A percentile compares a stretch with the other conserved stretches of the same genome.
Evolutionary conservation across 2,888 invertebrate species (phyloP).

Genomic region (Andrena trimmerana): DNA sequence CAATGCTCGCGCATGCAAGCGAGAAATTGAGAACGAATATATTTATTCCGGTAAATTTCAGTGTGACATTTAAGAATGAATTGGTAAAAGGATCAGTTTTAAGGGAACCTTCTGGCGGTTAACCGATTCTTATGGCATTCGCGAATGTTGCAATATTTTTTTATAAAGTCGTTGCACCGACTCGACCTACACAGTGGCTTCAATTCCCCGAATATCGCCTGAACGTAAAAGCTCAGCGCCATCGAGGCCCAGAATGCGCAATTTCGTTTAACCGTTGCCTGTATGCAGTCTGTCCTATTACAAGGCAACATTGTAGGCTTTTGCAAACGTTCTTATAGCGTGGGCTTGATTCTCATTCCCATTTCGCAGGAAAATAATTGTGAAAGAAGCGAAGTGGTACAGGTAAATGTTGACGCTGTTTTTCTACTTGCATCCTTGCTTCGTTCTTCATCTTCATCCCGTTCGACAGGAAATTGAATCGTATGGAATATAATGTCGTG

Average conservation of each 20-base stretch:
- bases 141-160: not conserved
- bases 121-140: no score
- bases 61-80: not conserved
- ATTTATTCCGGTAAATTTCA: not conserved
- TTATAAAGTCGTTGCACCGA: not conserved
- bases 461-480: no score
- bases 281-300: slow-evolving; percentile 21
- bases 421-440: no score
- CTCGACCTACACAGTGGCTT: not conserved
- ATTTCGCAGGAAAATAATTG: not conserved
- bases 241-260: slow-evolving; percentile 3
- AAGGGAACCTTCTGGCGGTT: not conserved
- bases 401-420: no score
- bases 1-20: not conserved
- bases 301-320: not conserved
- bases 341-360: not conserved
- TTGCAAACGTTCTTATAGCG: not conserved
- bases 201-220: slow-evolving; percentile 3
- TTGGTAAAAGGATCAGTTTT: not conserved
- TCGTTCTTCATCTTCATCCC: no score
- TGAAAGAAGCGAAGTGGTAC: not conserved
- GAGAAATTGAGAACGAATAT: slow-evolving; percentile 1
- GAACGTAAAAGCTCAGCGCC: not conserved
- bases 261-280: slow-evolving; percentile 33
- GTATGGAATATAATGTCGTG: no score